These are phyloP conservation scores for Atopsyche davidsoni DNA, from an alignment of 1,140 invertebrate genomes.

Conservation along the genomic window DNA sequence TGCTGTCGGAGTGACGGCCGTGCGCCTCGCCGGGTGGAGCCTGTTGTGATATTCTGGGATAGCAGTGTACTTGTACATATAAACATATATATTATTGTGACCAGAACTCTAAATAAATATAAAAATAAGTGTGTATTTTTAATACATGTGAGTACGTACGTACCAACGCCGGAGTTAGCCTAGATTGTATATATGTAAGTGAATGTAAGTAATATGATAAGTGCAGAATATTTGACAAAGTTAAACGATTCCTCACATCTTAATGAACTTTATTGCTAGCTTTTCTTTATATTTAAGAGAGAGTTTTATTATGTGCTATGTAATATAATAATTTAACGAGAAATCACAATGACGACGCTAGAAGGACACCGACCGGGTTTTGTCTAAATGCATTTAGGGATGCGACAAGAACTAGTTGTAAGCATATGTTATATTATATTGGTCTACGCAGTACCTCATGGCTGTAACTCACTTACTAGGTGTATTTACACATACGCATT, in stretches of 20 bases:
- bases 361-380: slow-evolving; percentile 12
- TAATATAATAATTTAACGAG: slow-evolving; percentile 15
- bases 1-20: slow-evolving; percentile 64
- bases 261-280: slow-evolving; percentile 11
- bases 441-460: slow-evolving; percentile 41
- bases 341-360: slow-evolving; percentile 11
- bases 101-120: slow-evolving; percentile 14
- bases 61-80: slow-evolving; percentile 27
- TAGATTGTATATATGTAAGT: slow-evolving; percentile 8
- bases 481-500: slow-evolving; percentile 6
- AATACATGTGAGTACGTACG: background rate
- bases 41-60: slow-evolving; percentile 33
- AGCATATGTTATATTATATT: slow-evolving; percentile 29
- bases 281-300: slow-evolving; percentile 16
- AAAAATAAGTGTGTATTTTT: background rate
- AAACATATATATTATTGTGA: slow-evolving; percentile 26
- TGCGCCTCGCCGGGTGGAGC: slow-evolving; percentile 22
- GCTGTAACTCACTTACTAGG: slow-evolving; percentile 33
- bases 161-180: background rate
- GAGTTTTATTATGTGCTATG: slow-evolving; percentile 19
- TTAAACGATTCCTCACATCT: slow-evolving; percentile 12
- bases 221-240: slow-evolving; percentile 1
- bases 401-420: slow-evolving; percentile 32
- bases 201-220: slow-evolving; percentile 7
- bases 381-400: slow-evolving; percentile 35